phyloP scores from a whole-genome alignment of 35 echinoderm and acorn worm species.

The Acanthaster planci region DNA sequence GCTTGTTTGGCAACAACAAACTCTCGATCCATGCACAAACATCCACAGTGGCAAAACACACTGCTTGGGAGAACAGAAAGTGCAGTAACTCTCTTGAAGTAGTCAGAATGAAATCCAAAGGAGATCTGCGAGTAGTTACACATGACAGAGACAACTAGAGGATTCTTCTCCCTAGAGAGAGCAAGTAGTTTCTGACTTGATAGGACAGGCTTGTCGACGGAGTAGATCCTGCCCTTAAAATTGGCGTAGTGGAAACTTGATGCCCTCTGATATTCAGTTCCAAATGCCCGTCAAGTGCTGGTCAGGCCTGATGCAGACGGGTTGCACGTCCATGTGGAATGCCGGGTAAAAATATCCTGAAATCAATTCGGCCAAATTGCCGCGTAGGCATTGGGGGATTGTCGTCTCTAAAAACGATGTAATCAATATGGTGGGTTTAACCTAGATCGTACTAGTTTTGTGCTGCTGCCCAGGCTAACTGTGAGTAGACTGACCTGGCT shows the following conservation, averaged over 20 bases:
- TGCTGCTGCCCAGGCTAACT: too few relatives aligned
- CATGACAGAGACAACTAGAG: not conserved
- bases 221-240: not conserved
- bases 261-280: not conserved
- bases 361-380: slow-evolving; percentile 29
- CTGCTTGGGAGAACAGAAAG: not conserved
- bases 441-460: not conserved
- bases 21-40: not conserved
- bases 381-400: not conserved
- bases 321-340: not conserved
- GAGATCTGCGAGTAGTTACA: not conserved
- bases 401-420: slow-evolving; percentile 4
- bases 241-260: not conserved
- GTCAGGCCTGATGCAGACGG: not conserved
- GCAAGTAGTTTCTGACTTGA: not conserved
- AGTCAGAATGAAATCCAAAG: too few relatives aligned
- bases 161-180: not conserved
- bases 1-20: slow-evolving; percentile 2
- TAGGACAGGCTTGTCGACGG: not conserved
- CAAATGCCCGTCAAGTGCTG: not conserved
- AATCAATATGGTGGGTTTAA: slow-evolving; percentile 22
- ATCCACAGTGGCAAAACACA: not conserved
- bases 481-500: too few relatives aligned
- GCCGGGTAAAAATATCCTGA: not conserved
- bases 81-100: not conserved